phyloP scores from a whole-genome alignment of 1,140 invertebrate species.

The Nephotettix cincticeps region DNA sequence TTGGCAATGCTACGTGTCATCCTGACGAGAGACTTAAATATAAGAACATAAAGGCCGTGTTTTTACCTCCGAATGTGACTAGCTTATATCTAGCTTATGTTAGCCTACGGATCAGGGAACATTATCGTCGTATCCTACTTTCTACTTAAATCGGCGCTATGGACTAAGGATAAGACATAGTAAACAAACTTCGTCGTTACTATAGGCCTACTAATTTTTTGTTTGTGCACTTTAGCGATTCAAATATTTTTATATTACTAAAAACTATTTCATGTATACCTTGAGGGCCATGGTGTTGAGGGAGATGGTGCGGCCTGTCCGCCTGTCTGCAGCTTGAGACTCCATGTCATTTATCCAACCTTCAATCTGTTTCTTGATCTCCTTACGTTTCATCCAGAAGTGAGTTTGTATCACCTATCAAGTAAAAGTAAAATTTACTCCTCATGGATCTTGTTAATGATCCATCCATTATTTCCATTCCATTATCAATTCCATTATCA shows the following conservation, averaged over 20 bases:
- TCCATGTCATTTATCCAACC: constrained; percentile 88
- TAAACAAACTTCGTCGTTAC: constrained; percentile 8
- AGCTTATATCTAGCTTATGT: too few relatives aligned
- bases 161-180: constrained; percentile 4
- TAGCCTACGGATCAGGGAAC: constrained; percentile 31
- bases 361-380: constrained; percentile 86
- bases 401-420: constrained; percentile 91
- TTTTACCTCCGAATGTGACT: constrained; percentile 36
- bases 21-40: constrained; percentile 27
- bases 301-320: constrained; percentile 70
- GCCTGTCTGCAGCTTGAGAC: constrained; percentile 67
- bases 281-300: constrained; percentile 74
- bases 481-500: too few relatives aligned
- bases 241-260: neutral
- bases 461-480: too few relatives aligned
- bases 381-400: constrained; percentile 92
- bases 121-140: constrained; percentile 4
- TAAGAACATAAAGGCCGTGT: constrained; percentile 28
- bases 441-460: too few relatives aligned
- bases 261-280: constrained; percentile 49
- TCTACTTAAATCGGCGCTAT: constrained; percentile 4
- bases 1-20: constrained; percentile 45
- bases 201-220: too few relatives aligned
- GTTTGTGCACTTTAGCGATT: neutral
- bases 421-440: too few relatives aligned